Evolutionary conservation across 2,888 invertebrate species (phyloP).

Genomic region (Drosophila imparisetae): DNA sequence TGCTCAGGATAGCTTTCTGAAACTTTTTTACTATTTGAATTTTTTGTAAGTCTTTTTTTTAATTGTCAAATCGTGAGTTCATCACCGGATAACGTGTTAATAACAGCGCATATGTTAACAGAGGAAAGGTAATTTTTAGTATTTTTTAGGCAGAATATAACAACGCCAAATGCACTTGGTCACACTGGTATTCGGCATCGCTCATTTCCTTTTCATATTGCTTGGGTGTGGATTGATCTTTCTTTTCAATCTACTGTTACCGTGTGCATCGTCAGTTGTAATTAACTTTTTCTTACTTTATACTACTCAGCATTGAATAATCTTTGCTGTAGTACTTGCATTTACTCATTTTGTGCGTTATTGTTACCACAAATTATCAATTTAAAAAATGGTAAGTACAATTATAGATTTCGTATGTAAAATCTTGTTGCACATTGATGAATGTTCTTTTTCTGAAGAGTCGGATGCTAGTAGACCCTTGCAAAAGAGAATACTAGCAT

Average conservation of each 20-base stretch:
- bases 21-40: background rate
- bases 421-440: conserved; percentile 44
- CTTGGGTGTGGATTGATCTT: background rate
- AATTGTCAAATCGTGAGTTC: background rate
- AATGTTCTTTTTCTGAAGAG: conserved; percentile 76
- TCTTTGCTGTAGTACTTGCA: background rate
- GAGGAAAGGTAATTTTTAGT: background rate
- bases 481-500: conserved; percentile 42
- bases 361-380: background rate
- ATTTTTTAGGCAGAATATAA: conserved; percentile 8
- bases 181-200: conserved; percentile 13
- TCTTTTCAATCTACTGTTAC: conserved; percentile 4
- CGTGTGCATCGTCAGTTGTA: conserved; percentile 16
- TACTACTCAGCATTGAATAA: background rate
- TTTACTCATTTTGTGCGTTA: background rate
- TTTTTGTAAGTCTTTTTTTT: background rate
- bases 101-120: background rate
- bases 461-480: conserved; percentile 49
- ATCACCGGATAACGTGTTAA: background rate
- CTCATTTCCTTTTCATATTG: conserved; percentile 40
- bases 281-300: background rate
- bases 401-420: accelerated
- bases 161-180: conserved; percentile 1
- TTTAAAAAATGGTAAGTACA: conserved; percentile 37
- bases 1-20: too few relatives aligned